Evolutionary conservation across 1,140 invertebrate species (phyloP).

Genomic region (Atopsyche davidsoni): DNA sequence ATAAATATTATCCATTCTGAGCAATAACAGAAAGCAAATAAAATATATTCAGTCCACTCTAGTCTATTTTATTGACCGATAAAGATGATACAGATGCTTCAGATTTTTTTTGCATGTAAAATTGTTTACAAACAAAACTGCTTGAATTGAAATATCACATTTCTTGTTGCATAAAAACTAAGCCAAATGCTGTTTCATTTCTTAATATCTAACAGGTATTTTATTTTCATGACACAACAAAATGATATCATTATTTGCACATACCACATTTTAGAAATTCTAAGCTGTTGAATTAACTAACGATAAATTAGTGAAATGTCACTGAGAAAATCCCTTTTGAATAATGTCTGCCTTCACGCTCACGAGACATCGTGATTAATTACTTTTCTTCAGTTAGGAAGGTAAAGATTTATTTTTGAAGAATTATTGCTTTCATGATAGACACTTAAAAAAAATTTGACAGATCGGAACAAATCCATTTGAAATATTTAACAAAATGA

Average conservation of each 20-base stretch:
- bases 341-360: no score
- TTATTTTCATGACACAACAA: no score
- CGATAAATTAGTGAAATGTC: no score
- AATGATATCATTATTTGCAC: no score
- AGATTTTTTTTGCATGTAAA: neutral
- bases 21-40: neutral
- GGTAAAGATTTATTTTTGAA: neutral
- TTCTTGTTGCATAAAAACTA: neutral
- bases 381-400: neutral
- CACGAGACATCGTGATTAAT: neutral
- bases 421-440: neutral
- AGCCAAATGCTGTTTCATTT: neutral
- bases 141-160: neutral
- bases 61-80: neutral
- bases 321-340: neutral
- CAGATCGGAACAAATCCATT: neutral
- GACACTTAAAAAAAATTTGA: neutral
- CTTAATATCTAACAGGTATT: neutral
- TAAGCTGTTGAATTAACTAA: no score
- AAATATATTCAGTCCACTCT: neutral
- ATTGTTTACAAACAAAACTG: neutral
- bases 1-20: slow-evolving; percentile 57
- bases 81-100: neutral
- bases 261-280: no score
- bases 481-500: neutral